These are phyloP conservation scores for Temnopleurus reevesii DNA, from an alignment of 53 echinoderm and acorn worm species.

Conservation along the genomic window DNA sequence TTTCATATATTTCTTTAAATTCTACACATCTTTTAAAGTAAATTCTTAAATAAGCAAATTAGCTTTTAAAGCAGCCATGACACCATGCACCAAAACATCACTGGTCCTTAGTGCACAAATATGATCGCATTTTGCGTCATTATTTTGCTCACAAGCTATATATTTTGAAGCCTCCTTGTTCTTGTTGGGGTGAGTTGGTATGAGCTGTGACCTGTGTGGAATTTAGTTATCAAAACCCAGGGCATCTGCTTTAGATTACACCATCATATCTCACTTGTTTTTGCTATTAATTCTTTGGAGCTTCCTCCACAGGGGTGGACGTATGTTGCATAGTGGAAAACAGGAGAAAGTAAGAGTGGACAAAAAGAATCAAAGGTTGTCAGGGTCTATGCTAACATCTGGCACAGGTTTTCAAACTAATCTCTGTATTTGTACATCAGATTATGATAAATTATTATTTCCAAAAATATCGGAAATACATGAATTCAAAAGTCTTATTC, in stretches of 20 bases:
- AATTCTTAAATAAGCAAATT: too few species aligned
- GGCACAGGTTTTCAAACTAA: too few species aligned
- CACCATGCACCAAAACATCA: background rate
- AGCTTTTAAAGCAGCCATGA: background rate
- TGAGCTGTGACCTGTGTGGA: constrained; percentile 37
- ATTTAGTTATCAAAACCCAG: constrained; percentile 42
- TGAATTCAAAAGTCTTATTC: too few species aligned
- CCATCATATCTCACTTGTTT: constrained; percentile 29
- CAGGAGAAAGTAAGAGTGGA: background rate
- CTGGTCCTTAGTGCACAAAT: background rate
- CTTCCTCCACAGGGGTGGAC: background rate
- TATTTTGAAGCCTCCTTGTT: background rate
- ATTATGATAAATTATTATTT: too few species aligned
- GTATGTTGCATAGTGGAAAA: background rate
- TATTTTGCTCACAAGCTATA: background rate
- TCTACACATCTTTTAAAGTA: too few species aligned
- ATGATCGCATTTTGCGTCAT: background rate
- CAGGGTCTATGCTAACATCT: too few species aligned
- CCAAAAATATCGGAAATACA: too few species aligned
- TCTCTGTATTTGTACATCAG: too few species aligned
- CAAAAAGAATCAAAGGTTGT: too few species aligned
- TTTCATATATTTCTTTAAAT: too few species aligned
- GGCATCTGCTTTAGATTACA: constrained; percentile 36
- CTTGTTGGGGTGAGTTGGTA: background rate
- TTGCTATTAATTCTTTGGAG: background rate